Evolutionary conservation across 2,888 invertebrate genomes (phyloP).

Genomic region (Phortica magna): DNA sequence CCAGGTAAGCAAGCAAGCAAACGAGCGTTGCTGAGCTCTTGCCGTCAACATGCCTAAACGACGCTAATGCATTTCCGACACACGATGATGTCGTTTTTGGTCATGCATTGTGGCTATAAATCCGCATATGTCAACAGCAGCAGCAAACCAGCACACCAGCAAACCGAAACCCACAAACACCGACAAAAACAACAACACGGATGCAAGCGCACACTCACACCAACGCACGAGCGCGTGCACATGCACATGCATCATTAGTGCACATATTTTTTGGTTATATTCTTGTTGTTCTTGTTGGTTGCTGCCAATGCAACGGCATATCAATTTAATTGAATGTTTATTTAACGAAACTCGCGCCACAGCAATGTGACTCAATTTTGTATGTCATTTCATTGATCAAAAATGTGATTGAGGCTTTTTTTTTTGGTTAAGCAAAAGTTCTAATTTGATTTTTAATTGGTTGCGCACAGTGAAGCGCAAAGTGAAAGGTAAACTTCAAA

Average conservation of each 20-base stretch:
- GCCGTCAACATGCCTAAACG: background rate
- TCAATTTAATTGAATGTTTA: slow-evolving; percentile 29
- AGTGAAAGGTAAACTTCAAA: slow-evolving; percentile 32
- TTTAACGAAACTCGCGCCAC: background rate
- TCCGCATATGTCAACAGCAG: slow-evolving; percentile 25
- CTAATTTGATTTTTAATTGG: slow-evolving; percentile 15
- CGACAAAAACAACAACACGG: background rate
- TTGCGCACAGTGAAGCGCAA: slow-evolving; percentile 24
- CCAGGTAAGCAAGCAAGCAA: no score
- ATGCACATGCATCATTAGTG: slow-evolving; percentile 19
- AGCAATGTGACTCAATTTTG: background rate
- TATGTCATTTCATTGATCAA: background rate
- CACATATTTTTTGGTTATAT: slow-evolving; percentile 19
- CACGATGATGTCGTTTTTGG: background rate
- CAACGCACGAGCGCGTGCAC: background rate
- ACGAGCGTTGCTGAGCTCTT: background rate
- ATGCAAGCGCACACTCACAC: background rate
- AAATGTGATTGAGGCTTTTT: background rate
- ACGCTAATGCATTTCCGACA: slow-evolving; percentile 23
- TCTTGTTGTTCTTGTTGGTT: background rate
- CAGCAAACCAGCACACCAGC: background rate
- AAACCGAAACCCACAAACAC: background rate
- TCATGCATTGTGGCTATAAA: slow-evolving; percentile 17
- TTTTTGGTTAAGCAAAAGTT: background rate
- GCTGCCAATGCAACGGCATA: slow-evolving; percentile 8